These are phyloP conservation scores for Tinamus major DNA, from an alignment of 2,797 vertebrate genomes.

Conservation along the genomic window DNA sequence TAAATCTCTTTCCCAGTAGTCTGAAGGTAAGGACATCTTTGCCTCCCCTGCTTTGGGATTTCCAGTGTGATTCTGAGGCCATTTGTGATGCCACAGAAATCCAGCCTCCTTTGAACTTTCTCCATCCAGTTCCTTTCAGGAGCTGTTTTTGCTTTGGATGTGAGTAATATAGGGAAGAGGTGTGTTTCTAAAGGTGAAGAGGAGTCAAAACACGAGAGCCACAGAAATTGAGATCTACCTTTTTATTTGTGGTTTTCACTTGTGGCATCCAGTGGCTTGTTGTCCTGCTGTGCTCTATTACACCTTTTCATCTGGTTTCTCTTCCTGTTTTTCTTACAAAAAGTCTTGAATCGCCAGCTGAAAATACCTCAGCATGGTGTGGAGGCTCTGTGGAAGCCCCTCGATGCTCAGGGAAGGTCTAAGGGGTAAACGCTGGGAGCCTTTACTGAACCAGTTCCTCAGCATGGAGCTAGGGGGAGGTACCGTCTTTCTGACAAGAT, in stretches of 20 bases:
- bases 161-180: background rate
- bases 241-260: background rate
- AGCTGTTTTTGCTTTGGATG: background rate
- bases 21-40: background rate
- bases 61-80: background rate
- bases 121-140: background rate
- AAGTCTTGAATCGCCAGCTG: accelerated
- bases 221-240: background rate
- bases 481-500: background rate
- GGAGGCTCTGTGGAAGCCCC: background rate
- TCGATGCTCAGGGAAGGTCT: background rate
- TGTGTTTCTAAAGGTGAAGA: background rate
- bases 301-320: background rate
- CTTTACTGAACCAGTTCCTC: constrained; percentile 11
- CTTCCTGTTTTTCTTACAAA: background rate
- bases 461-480: constrained; percentile 47
- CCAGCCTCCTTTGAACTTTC: background rate
- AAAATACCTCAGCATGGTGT: background rate
- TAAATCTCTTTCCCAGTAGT: background rate
- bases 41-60: background rate
- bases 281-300: background rate
- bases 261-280: background rate
- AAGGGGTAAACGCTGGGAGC: background rate
- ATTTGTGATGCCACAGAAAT: background rate
- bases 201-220: background rate